phyloP scores from a whole-genome alignment of 2,113 vertebrate genomes.

The Cololabis saira region DNA sequence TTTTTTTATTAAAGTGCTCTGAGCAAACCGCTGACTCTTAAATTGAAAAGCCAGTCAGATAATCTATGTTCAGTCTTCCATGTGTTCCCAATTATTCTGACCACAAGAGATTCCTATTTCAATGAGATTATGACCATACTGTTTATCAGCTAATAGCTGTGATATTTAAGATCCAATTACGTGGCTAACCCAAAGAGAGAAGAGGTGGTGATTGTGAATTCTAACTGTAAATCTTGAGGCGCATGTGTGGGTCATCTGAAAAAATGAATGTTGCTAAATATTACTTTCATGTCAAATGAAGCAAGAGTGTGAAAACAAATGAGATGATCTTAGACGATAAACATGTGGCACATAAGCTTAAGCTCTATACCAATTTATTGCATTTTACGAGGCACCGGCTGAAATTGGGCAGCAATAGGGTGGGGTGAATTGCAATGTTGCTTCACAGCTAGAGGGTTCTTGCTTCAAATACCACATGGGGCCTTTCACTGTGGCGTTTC shows the following conservation, averaged over 20 bases:
- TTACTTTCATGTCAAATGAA: too few species aligned
- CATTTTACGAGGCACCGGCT: too few species aligned
- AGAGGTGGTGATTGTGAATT: not conserved
- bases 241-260: not conserved
- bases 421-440: too few species aligned
- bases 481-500: too few species aligned
- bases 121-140: not conserved
- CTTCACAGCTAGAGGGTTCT: too few species aligned
- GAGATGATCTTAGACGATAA: too few species aligned
- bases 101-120: not conserved
- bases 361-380: too few species aligned
- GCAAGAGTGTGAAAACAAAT: too few species aligned
- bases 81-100: not conserved
- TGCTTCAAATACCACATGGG: too few species aligned
- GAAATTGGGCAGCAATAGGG: too few species aligned
- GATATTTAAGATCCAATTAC: constrained; percentile 3
- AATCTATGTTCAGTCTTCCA: not conserved
- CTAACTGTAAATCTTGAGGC: not conserved
- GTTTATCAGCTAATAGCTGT: not conserved
- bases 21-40: not conserved
- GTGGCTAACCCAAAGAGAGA: constrained; percentile 4
- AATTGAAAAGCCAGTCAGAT: not conserved
- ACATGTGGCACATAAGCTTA: too few species aligned
- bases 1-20: not conserved
- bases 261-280: too few species aligned